Evolutionary conservation across 2,113 vertebrate species (phyloP).

Genomic region (Andinoacara biseriatus): DNA sequence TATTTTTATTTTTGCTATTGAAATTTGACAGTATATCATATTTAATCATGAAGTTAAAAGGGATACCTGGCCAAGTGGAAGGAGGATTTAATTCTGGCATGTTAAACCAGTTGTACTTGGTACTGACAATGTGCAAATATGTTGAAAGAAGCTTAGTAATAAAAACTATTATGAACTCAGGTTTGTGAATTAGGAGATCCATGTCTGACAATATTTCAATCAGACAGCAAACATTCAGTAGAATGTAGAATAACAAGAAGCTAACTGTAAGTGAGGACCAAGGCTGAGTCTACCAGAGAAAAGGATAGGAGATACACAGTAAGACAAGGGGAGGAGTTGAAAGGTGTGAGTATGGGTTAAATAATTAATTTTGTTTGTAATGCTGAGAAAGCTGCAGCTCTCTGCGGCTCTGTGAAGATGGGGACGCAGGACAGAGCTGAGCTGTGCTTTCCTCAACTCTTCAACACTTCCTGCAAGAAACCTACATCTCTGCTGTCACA

Average conservation of each 20-base stretch:
- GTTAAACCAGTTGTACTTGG: too few relatives aligned
- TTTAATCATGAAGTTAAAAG: too few relatives aligned
- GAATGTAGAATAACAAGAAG: not conserved
- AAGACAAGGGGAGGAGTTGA: not conserved
- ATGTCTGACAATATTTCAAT: too few relatives aligned
- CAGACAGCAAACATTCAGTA: not conserved
- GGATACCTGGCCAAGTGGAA: too few relatives aligned
- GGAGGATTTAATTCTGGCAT: too few relatives aligned
- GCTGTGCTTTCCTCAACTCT: constrained; percentile 32
- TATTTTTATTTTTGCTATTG: too few relatives aligned
- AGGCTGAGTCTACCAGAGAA: not conserved
- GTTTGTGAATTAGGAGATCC: too few relatives aligned
- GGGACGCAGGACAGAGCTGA: not conserved
- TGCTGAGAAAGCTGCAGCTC: not conserved
- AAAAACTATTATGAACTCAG: too few relatives aligned
- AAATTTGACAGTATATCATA: too few relatives aligned
- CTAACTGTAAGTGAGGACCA: not conserved
- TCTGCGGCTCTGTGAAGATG: not conserved
- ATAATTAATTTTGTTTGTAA: fast-evolving
- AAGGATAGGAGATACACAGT: not conserved
- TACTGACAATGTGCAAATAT: too few relatives aligned
- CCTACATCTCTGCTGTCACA: not conserved
- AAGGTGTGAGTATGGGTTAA: fast-evolving
- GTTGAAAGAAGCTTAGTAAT: too few relatives aligned
- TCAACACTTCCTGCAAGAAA: constrained; percentile 34